A percentile compares a stretch with the other conserved stretches of the same genome.
Evolutionary conservation across 2,113 vertebrate species (phyloP).

Genomic region (Thalassoma bifasciatum): DNA sequence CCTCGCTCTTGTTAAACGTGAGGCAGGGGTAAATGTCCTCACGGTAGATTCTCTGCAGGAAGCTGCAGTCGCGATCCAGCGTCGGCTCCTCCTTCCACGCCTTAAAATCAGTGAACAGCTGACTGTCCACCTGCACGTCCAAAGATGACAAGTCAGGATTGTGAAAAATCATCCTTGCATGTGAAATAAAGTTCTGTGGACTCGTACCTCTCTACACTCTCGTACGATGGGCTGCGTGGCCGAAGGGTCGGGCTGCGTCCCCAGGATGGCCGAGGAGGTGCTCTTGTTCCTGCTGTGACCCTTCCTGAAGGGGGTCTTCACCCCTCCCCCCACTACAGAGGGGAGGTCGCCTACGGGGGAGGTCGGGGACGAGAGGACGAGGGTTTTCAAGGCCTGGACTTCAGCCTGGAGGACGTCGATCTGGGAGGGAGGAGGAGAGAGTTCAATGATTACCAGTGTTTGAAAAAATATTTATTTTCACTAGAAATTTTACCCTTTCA

Average conservation of each 20-base stretch:
- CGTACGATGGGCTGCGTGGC: conserved; percentile 91
- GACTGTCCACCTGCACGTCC: conserved; percentile 84
- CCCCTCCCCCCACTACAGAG: conserved; percentile 55
- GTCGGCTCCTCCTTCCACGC: conserved; percentile 97
- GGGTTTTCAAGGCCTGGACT: conserved; percentile 94
- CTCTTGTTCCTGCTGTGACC: conserved; percentile 97
- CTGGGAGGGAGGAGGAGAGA: conserved; percentile 73
- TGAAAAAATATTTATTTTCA: too few species aligned
- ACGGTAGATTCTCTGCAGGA: conserved; percentile 95
- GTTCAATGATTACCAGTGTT: not conserved
- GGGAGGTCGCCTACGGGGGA: conserved; percentile 93
- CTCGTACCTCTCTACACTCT: conserved; percentile 93
- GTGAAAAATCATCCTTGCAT: too few species aligned
- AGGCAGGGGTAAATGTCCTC: conserved; percentile 98
- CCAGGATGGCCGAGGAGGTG: conserved; percentile 93
- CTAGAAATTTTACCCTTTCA: too few species aligned
- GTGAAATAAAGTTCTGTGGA: too few species aligned
- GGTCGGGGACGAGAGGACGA: conserved; percentile 95
- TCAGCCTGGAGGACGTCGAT: conserved; percentile 99
- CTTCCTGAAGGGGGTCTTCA: conserved; percentile 92
- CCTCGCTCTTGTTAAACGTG: conserved; percentile 97
- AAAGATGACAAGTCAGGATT: too few species aligned
- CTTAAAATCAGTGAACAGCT: conserved; percentile 94
- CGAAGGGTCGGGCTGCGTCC: conserved; percentile 89
- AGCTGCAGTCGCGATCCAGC: conserved; percentile 90